A percentile compares a stretch with the other conserved stretches of the same genome.
phyloP scores from a whole-genome alignment of 2,888 invertebrate genomes.

The Phortica magna region DNA sequence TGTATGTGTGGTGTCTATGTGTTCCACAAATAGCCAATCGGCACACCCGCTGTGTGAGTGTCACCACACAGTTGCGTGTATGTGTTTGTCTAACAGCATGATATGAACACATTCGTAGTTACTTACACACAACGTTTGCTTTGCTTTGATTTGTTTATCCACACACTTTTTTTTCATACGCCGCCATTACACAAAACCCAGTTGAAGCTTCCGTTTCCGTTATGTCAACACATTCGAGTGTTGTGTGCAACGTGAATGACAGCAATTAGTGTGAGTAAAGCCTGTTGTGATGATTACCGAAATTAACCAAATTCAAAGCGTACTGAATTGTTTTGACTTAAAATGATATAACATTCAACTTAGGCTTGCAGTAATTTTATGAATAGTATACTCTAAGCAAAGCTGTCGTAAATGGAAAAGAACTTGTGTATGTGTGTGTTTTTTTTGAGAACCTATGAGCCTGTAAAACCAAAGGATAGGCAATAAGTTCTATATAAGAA shows the following conservation, averaged over 20 bases:
- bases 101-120: slow-evolving; percentile 29
- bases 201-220: slow-evolving; percentile 40
- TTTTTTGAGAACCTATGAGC: too few species aligned
- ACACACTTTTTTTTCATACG: slow-evolving; percentile 20
- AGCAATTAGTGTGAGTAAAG: slow-evolving; percentile 3
- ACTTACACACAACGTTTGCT: slow-evolving; percentile 38
- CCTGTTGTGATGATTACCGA: background rate
- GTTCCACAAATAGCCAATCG: slow-evolving; percentile 8
- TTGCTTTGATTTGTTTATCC: slow-evolving; percentile 28
- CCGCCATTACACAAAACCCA: slow-evolving; percentile 39
- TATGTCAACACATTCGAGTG: slow-evolving; percentile 1
- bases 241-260: background rate
- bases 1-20: background rate
- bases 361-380: too few species aligned
- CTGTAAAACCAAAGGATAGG: too few species aligned
- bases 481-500: too few species aligned
- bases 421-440: too few species aligned
- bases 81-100: slow-evolving; percentile 24
- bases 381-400: too few species aligned
- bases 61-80: slow-evolving; percentile 37
- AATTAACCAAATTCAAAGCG: background rate
- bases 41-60: slow-evolving; percentile 14
- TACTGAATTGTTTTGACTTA: background rate
- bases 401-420: too few species aligned
- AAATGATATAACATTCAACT: background rate